Conservation (phyloP, 2,888 invertebrate genomes). For the Mythimna lalbum region DNA sequence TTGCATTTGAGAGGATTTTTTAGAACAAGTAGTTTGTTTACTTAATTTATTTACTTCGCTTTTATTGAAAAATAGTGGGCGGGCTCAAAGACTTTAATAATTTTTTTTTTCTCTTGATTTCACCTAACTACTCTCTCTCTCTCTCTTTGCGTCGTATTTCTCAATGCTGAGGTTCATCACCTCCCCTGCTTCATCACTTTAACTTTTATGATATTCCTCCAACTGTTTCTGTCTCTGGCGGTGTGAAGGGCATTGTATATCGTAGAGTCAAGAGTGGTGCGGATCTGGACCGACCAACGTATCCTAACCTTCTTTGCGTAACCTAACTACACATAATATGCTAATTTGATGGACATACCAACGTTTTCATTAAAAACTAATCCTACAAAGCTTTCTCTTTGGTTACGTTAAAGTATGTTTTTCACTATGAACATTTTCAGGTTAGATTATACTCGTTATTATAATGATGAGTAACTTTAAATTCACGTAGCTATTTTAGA, state of each 20-base stretch:
- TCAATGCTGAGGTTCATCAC: too few species aligned
- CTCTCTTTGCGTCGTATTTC: too few species aligned
- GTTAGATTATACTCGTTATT: slow-evolving; percentile 6
- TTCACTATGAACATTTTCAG: neutral
- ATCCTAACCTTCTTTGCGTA: too few species aligned
- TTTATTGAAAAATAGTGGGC: slow-evolving; percentile 11
- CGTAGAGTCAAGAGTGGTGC: too few species aligned
- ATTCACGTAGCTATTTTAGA: neutral
- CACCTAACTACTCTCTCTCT: too few species aligned
- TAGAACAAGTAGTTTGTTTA: slow-evolving; percentile 10
- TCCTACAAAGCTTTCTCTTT: slow-evolving; percentile 2
- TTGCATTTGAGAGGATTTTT: slow-evolving; percentile 43
- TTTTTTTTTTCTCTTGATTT: neutral
- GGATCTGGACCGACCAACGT: too few species aligned
- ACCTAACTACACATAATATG: too few species aligned
- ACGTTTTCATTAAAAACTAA: neutral
- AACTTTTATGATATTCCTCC: too few species aligned
- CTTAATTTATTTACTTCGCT: slow-evolving; percentile 29
- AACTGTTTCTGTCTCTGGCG: too few species aligned
- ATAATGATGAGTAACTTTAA: neutral
- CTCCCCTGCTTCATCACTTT: too few species aligned
- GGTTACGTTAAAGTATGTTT: neutral
- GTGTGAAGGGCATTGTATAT: too few species aligned
- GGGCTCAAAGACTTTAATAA: neutral
- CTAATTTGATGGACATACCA: neutral